Evolutionary conservation across 2,888 invertebrate species (phyloP).

Genomic region (Eremobia ochroleuca): DNA sequence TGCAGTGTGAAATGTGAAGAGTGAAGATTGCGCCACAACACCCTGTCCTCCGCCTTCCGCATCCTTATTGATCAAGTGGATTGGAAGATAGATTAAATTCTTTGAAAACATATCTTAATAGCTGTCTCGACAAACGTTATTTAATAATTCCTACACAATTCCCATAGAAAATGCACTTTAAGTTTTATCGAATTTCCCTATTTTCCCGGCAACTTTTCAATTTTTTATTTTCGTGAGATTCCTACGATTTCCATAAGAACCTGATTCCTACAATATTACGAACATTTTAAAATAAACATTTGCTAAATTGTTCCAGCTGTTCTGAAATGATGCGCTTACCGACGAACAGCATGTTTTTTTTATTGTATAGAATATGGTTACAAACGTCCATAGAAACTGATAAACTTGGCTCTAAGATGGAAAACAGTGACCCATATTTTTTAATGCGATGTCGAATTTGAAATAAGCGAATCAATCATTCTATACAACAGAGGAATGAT

Average conservation of each 20-base stretch:
- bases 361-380: background rate
- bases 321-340: background rate
- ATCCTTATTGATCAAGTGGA: slow-evolving; percentile 37
- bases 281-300: background rate
- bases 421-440: slow-evolving; percentile 73
- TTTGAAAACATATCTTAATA: background rate
- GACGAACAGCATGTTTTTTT: background rate
- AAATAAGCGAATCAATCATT: slow-evolving; percentile 77
- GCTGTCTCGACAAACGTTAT: background rate
- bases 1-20: no score
- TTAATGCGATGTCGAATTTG: slow-evolving; percentile 75
- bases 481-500: slow-evolving; percentile 70
- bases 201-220: background rate
- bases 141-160: background rate
- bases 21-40: no score
- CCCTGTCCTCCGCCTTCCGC: no score
- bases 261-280: background rate
- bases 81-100: slow-evolving; percentile 1
- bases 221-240: no score
- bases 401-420: slow-evolving; percentile 41
- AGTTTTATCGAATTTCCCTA: background rate
- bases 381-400: slow-evolving; percentile 19
- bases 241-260: no score
- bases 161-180: background rate
- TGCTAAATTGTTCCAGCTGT: background rate